Evolutionary conservation across 2,797 vertebrate genomes (phyloP), one percentile per base, ranked within the genome.

Genomic region (Hyperoplus lanceolatus): DNA sequence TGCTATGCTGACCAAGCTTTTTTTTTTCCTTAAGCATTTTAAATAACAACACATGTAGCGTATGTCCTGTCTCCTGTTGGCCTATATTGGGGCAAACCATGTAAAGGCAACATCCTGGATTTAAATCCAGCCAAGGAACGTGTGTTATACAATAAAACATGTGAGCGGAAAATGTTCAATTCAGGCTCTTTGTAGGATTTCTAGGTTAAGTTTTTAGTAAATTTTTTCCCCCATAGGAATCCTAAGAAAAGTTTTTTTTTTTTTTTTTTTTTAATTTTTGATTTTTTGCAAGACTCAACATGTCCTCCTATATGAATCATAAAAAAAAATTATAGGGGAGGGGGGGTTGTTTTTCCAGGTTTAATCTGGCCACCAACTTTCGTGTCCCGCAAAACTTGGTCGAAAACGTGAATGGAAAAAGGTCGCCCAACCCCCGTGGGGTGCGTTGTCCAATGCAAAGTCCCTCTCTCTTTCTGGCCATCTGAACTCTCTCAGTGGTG

Each of bases 171-270:
- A 42, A 50, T 13, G 1, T 42, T 48, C 4, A 14, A 43, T 42
- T 74, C 72, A 58, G 36, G 36, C 49, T 58, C 29, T 55, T 48
- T 13, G 39, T 1, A n/a, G 57, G 0, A 57, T 1, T 21, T 54
- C 1, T 41, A 54, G 21, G 12, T 36, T 36, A 1, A 56, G 36
- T 3, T 29, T 9, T 39, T 15, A 11, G 51, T 43, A 15, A 67
- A 6, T 46, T 75, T 55, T 71, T 75, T 59, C 58, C 58, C 63
- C 39, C 15, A 11, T 54, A 29, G 57, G 0, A 57, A 3, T 21
- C 48, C 1, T 41, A 54, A 39, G 12, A 29, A 41, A 1, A 3
- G 50, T 42, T 3, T 29, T 8, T 38, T 12, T 14, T 29, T 29
- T 29, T 29, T 29, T 29, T 29, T 55, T 43, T 42, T 3, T 29